Percentiles rank a stretch among this genome's conserved stretches.
Evolutionary conservation across 2,888 invertebrate genomes (phyloP).

Genomic region (Oligia latruncula): DNA sequence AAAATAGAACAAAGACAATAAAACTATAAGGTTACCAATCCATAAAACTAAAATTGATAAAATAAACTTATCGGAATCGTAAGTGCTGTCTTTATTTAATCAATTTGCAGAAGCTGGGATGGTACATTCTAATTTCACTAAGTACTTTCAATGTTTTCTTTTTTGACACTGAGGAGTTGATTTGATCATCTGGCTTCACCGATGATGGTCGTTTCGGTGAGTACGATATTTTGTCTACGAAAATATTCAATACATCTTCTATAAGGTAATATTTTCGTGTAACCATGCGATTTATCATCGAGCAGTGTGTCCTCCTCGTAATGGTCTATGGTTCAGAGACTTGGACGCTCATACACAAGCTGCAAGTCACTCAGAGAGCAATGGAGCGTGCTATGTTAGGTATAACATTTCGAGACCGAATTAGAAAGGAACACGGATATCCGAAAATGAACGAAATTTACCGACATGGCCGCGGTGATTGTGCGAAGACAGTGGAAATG

Average conservation of each 20-base stretch:
- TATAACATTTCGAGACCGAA: no score
- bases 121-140: slow-evolving; percentile 54
- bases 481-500: no score
- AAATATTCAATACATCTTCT: not conserved
- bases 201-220: slow-evolving; percentile 32
- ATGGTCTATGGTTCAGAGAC: no score
- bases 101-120: slow-evolving; percentile 46
- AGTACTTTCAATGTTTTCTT: slow-evolving; percentile 53
- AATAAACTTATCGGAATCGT: slow-evolving; percentile 31
- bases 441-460: no score
- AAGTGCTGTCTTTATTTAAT: slow-evolving; percentile 45
- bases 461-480: no score
- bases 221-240: not conserved
- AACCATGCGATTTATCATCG: not conserved
- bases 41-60: slow-evolving; percentile 25
- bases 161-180: slow-evolving; percentile 19
- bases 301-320: not conserved
- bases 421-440: no score
- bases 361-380: no score
- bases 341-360: no score
- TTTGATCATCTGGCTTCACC: slow-evolving; percentile 21
- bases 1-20: slow-evolving; percentile 29
- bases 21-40: slow-evolving; percentile 9
- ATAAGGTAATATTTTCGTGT: not conserved
- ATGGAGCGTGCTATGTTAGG: no score